phyloP scores from a whole-genome alignment of 2,888 invertebrate genomes.

The Lepetodrilus schrolli region DNA sequence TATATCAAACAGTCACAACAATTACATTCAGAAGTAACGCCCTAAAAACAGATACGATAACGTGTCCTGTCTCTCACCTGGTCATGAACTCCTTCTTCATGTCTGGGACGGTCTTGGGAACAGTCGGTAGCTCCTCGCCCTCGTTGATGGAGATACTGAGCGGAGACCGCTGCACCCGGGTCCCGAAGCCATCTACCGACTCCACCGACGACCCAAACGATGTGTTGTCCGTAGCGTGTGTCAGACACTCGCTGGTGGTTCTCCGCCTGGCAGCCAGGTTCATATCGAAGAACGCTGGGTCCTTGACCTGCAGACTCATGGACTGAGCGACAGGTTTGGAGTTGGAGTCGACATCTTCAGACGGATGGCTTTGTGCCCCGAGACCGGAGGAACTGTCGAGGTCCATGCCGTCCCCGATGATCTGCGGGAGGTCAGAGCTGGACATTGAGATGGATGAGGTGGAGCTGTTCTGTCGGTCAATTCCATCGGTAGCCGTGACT shows the following conservation, averaged over 20 bases:
- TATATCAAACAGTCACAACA: too few species aligned
- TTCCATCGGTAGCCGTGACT: neutral
- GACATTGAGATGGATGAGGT: neutral
- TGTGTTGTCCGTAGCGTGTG: constrained; percentile 53
- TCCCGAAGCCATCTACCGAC: constrained; percentile 47
- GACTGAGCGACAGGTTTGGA: neutral
- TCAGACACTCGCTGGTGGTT: constrained; percentile 67
- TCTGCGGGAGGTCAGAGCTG: neutral
- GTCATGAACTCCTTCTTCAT: constrained; percentile 55
- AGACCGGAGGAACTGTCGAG: constrained; percentile 20
- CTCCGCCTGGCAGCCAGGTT: constrained; percentile 48
- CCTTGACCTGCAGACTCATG: constrained; percentile 3
- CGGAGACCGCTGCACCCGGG: constrained; percentile 46
- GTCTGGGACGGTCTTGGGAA: constrained; percentile 38
- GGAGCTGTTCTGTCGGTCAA: neutral
- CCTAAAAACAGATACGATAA: neutral
- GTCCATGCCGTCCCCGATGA: constrained; percentile 33
- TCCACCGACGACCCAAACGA: constrained; percentile 49
- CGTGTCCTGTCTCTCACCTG: constrained; percentile 50
- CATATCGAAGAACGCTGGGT: constrained; percentile 43
- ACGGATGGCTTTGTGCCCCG: neutral
- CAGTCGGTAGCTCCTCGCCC: constrained; percentile 40
- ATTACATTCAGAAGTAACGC: neutral
- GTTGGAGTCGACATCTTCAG: neutral
- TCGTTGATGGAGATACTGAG: constrained; percentile 59